Base-by-base conservation (phyloP, 2,888 invertebrate genomes). In the Cataglyphis livida region DNA sequence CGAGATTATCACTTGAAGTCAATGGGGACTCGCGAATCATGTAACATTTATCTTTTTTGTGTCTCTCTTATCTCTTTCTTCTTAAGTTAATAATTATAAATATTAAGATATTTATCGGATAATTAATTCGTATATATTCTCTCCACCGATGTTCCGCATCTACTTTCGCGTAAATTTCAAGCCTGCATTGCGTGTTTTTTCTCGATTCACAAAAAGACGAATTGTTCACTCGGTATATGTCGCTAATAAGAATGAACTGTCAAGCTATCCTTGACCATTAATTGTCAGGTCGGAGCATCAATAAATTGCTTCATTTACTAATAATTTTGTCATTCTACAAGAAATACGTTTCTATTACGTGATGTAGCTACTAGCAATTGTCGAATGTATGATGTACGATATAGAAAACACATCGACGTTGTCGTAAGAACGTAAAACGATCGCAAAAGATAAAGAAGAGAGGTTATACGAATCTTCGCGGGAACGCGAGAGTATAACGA, bases 381-480 rank as follows among this genome's bases (percentile, higher is more conserved):
- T 9, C 28, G 15, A 28, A n/a, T 0, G 41, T n/a, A n/a, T n/a
- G 18, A n/a, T 0, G 41, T n/a, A n/a, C 28, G 25, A 41, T 57
- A 21, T n/a, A 18, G 7, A 10, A n/a, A 28, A 71, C 38, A 71
- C 10, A 38, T 59, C 18, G 61, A 73, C 41, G 38, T 73, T 28
- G 4, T 32, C 7, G 18, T 28, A 35, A 38, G 57, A 70, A 59
- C 62, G 82, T 81, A 44, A 48, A 76, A 84, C 79, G 86, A 83
- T 85, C 65, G 18, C 51, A 51, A 44, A 61, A 54, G 35, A 15
- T 57, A 64, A 84, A 65, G 73, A 82, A 81, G 71, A 83, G 84
- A 90, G 90, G 91, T 90, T 90, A 91, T 86, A 86, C 73, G 79
- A 89, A 88, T 86, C 84, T 84, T 86, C 86, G 84, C 90, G 86